Evolutionary conservation across 2,113 vertebrate genomes (phyloP).

Genomic region (Hipposideros armiger): DNA sequence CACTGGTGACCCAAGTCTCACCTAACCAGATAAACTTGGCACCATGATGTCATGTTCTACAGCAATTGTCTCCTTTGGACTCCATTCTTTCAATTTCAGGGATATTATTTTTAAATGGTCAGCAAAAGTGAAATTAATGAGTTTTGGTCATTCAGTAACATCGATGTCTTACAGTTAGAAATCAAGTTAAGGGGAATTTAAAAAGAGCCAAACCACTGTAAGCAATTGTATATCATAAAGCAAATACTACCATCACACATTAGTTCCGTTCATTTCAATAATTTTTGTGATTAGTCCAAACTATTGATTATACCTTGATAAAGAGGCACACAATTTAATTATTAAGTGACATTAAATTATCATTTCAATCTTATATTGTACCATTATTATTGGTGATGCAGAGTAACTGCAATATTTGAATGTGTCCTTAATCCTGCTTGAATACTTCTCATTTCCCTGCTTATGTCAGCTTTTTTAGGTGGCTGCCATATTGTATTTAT

Average conservation of each 20-base stretch:
- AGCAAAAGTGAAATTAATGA: conserved; percentile 60
- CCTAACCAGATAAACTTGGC: neutral
- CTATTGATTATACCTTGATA: neutral
- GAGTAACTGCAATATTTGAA: neutral
- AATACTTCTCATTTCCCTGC: neutral
- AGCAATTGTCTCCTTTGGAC: conserved; percentile 18
- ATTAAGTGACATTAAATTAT: neutral
- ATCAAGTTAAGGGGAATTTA: conserved; percentile 49
- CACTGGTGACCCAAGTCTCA: conserved; percentile 14
- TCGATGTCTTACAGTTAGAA: conserved; percentile 22
- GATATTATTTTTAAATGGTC: conserved; percentile 55
- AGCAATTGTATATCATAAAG: neutral
- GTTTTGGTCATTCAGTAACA: conserved; percentile 4
- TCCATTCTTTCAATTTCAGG: conserved; percentile 35
- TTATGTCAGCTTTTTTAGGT: neutral
- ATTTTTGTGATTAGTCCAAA: neutral
- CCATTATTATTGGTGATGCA: neutral
- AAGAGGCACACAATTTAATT: neutral
- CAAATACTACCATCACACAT: neutral
- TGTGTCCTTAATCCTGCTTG: neutral
- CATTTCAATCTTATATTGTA: neutral
- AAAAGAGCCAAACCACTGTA: neutral
- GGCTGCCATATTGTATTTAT: neutral
- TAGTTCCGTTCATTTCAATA: neutral
- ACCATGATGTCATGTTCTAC: neutral